phyloP scores from a whole-genome alignment of 2,888 invertebrate genomes.

The Fissipunctia ypsillon region DNA sequence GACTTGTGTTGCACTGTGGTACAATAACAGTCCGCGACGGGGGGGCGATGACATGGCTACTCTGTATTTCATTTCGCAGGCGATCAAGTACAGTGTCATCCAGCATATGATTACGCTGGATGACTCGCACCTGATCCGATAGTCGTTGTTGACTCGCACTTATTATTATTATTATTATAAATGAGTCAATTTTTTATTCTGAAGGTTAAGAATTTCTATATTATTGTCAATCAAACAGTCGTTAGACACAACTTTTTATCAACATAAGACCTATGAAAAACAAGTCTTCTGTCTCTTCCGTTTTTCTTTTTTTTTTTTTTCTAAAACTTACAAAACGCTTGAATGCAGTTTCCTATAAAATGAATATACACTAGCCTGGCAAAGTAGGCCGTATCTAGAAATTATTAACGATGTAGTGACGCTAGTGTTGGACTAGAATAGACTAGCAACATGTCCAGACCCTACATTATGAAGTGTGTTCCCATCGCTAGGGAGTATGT shows the following conservation, averaged over 20 bases:
- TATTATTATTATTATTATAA: no score
- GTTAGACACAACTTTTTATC: neutral
- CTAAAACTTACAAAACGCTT: no score
- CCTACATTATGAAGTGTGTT: conserved; percentile 36
- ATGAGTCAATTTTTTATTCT: neutral
- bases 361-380: neutral
- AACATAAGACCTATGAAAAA: neutral
- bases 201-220: neutral
- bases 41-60: no score
- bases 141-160: no score
- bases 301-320: no score
- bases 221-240: neutral
- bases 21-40: no score
- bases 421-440: conserved; percentile 12
- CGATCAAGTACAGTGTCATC: no score
- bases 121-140: no score
- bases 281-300: no score
- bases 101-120: no score
- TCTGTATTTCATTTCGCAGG: no score
- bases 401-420: conserved; percentile 28
- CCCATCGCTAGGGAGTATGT: conserved; percentile 11
- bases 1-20: no score
- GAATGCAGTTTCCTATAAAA: neutral
- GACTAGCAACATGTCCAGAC: neutral
- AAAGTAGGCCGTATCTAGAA: conserved; percentile 1